Evolutionary conservation across 1,140 invertebrate genomes (phyloP), one percentile per base, ranked within the genome.

Genomic region (Achroia grisella): DNA sequence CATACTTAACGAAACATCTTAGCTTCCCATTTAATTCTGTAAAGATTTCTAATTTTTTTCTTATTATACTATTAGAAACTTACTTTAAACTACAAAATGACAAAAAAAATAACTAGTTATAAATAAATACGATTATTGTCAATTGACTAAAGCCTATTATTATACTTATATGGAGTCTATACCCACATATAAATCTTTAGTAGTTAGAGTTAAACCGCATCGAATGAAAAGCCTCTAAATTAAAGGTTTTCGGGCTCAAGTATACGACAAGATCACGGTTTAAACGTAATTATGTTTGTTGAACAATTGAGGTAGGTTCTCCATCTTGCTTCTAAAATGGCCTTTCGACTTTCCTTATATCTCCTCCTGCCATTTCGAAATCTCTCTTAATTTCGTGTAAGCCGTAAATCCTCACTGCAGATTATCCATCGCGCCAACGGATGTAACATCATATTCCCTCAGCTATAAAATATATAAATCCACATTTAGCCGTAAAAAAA

Each of bases 261-360:
- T 45, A 32, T 30, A 35, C 33, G 31, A 39, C 39, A 44, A 53
- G 51, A 48, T 51, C 44, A 45, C 45, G 48, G 44, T 50, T 54
- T 13, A 51, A 51, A 17, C 51, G 48, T 54, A 47, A 59, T 59
- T 54, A 48, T 51, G 51, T 59, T 54, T 54, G 56, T 44, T 28
- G 47, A 54, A 41, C 48, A 30, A 33, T 54, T 44, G 39, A 45
- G 43, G 44, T 43, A 42, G 43, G 23, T 31, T 39, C 12, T 9
- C 31, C 10, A 14, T 13, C 30, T 17, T 11, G 17, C 35, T 37
- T n/a, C 32, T 34, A 12, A 23, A 23, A 23, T 23, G 17, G 29
- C 9, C 35, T 23, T 35, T 15, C 17, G 27, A 39, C 17, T 4
- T 32, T 51, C 29, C 41, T 27, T 13, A 42, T 29, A 30, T 39